These are phyloP conservation scores for Aurelia aurita complex sp. Pacific DNA, from an alignment of 30 jellyfish, hydroid and myxozoan genomes.

Conservation along the genomic window DNA sequence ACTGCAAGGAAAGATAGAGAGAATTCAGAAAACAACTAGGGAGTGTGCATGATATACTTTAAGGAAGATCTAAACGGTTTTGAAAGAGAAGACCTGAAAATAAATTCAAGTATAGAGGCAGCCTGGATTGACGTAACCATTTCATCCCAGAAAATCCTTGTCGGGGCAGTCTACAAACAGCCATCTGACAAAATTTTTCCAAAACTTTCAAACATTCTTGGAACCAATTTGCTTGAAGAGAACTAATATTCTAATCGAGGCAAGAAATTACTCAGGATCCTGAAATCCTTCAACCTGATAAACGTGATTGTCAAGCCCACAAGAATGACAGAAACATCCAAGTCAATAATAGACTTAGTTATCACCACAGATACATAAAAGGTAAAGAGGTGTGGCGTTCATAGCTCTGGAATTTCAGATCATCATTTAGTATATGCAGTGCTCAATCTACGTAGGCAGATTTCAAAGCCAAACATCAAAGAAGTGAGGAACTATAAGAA, in stretches of 20 bases:
- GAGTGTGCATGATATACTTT: conserved; percentile 46
- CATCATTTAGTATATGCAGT: conserved; percentile 62
- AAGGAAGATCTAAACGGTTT: conserved; percentile 32
- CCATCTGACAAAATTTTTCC: conserved; percentile 41
- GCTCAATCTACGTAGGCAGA: conserved; percentile 25
- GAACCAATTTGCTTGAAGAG: conserved; percentile 62
- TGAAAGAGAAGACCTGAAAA: conserved; percentile 42
- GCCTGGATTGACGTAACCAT: conserved; percentile 28
- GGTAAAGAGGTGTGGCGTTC: conserved; percentile 36
- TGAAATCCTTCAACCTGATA: conserved; percentile 55
- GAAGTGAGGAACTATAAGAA: conserved; percentile 46
- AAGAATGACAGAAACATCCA: conserved; percentile 58
- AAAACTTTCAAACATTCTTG: conserved; percentile 35
- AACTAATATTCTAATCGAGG: conserved; percentile 46
- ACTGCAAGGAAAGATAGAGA: conserved; percentile 44
- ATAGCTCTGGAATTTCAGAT: conserved; percentile 55
- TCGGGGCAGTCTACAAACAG: conserved; percentile 45
- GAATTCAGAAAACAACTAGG: conserved; percentile 49
- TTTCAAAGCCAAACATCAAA: conserved; percentile 15
- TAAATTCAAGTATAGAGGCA: conserved; percentile 13
- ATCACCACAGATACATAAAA: conserved; percentile 51
- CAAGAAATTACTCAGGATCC: conserved; percentile 53
- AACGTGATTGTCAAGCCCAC: conserved; percentile 46
- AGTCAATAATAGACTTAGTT: conserved; percentile 35
- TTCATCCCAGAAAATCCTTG: conserved; percentile 24